Base-by-base conservation (phyloP, 2,888 invertebrate genomes). In the Rotaria sp. region DNA sequence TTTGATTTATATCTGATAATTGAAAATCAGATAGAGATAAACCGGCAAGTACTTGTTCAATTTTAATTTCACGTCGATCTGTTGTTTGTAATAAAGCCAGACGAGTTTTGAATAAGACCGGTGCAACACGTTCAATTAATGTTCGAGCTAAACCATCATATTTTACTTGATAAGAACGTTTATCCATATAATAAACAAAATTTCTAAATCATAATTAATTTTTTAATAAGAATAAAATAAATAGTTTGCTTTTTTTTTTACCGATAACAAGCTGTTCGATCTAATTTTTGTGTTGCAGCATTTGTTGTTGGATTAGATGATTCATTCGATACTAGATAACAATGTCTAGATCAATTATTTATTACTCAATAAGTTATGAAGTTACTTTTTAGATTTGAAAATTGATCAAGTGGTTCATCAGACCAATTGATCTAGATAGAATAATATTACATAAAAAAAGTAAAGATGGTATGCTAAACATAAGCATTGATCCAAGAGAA, bases 141-240 rank as follows among this genome's bases (percentile, higher is more conserved):
- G 80, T 80, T 26, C 80, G 24, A 45, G 80, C 80, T n/a, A 80
- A n/a, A 80, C 80, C 80, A 80, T 80, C 80, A 21, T 80, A 80
- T 45, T 80, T 80, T 0, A 80, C 80, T 80, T 80, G 80, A 45
- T 80, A 80, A 4, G 80, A 80, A 80, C 80, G 80, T 45, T 80
- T 80, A 15, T 80, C 80, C 80, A 80, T 80, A n/a, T 80, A 80
- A n/a, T 80, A 80, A 80, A 80, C 80, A 80, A 80, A 80, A 80
- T 80, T 80, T 21, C 80, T 80, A 80, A 26, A 80, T 26, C 3
- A 80, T 26, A 26, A 80, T 8, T 74, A 38, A 15, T 67, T 35
- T 3, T n/a, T 30, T 15, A 67, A 30, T 1, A 26, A 24, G 2
- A 59, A 30, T n/a, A 10, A 10, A 26, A 30, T 59, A 26, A 26